Percentiles rank a stretch among this genome's conserved stretches.
Evolutionary conservation across 2,797 vertebrate genomes (phyloP).

Genomic region (Mareca strepera): DNA sequence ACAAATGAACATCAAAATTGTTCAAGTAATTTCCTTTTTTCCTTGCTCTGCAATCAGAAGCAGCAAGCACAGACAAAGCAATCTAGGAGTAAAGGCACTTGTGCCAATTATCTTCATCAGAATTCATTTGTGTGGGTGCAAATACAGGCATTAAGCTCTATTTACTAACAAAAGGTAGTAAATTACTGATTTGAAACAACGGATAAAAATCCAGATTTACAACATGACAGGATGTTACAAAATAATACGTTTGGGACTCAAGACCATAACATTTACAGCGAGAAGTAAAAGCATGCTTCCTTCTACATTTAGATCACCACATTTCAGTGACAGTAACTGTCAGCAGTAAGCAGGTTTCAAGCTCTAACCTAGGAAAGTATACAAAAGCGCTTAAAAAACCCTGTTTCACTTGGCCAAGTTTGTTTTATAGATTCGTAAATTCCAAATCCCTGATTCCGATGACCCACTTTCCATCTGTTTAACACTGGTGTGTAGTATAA

Average conservation of each 20-base stretch:
- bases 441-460: not conserved
- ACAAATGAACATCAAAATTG: not conserved
- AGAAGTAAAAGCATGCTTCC: not conserved
- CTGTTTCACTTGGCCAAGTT: not conserved
- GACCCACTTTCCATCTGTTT: not conserved
- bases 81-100: not conserved
- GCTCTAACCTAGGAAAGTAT: not conserved
- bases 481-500: not conserved
- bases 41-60: not conserved
- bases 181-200: not conserved
- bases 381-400: not conserved
- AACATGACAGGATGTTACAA: not conserved
- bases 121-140: not conserved
- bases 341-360: not conserved
- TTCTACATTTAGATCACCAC: not conserved
- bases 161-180: not conserved
- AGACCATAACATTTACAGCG: not conserved
- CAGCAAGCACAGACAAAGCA: not conserved
- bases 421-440: not conserved
- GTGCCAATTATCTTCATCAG: not conserved
- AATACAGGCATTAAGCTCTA: not conserved
- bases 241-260: not conserved
- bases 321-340: not conserved
- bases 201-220: not conserved
- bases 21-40: not conserved